phyloP scores from a whole-genome alignment of 2,797 vertebrate species.

The Halcyon leucocephala region DNA sequence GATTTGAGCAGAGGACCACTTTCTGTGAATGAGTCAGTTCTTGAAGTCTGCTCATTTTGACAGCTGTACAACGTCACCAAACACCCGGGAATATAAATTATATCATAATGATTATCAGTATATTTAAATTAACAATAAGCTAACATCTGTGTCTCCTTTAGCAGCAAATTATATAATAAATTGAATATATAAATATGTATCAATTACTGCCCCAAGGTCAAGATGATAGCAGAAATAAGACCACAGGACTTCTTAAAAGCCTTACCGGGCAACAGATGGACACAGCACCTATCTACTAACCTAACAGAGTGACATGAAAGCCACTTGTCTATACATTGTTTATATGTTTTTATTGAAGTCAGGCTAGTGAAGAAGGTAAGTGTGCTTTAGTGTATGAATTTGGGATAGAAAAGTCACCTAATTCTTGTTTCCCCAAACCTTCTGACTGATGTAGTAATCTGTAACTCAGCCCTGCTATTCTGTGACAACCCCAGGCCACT shows the following conservation, averaged over 20 bases:
- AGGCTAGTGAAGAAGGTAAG: background rate
- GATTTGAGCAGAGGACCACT: background rate
- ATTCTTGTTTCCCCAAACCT: background rate
- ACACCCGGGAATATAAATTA: background rate
- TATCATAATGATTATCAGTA: background rate
- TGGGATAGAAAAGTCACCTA: background rate
- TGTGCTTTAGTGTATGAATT: background rate
- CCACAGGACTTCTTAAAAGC: background rate
- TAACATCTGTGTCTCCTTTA: background rate
- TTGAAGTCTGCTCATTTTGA: background rate
- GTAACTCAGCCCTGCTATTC: background rate
- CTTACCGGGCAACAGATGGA: background rate
- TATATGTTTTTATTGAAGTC: background rate
- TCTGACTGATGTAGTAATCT: background rate
- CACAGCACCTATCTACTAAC: background rate
- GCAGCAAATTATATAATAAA: background rate
- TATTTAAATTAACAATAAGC: background rate
- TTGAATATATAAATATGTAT: background rate
- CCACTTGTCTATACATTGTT: background rate
- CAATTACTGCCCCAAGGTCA: background rate
- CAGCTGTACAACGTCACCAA: background rate
- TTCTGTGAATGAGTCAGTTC: background rate
- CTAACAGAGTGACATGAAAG: background rate
- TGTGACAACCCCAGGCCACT: background rate
- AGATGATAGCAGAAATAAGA: background rate